phyloP scores from a whole-genome alignment of 2,113 vertebrate species.

The Loxodonta africana region DNA sequence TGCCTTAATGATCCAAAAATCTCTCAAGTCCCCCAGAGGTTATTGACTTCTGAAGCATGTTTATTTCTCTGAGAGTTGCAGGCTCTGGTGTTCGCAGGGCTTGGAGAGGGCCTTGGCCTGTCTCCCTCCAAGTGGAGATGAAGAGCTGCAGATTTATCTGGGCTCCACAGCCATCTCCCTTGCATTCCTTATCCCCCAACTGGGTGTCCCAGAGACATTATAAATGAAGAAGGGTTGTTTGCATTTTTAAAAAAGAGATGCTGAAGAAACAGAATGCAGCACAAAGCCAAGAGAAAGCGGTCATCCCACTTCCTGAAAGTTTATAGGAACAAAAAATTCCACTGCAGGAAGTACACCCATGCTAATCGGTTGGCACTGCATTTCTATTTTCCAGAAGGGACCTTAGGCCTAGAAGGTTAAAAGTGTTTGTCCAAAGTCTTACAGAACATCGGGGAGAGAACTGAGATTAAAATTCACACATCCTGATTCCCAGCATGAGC shows the following conservation, averaged over 20 bases:
- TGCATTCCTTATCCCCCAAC: conserved; percentile 27
- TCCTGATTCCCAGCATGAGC: neutral
- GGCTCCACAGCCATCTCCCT: neutral
- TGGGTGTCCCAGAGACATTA: conserved; percentile 40
- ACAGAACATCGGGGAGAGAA: neutral
- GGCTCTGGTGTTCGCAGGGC: neutral
- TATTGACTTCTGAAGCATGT: conserved; percentile 23
- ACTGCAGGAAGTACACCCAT: neutral
- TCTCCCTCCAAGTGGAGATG: conserved; percentile 33
- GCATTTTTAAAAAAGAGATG: neutral
- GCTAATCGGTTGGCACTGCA: neutral
- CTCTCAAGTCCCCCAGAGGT: conserved; percentile 36
- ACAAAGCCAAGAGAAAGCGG: neutral
- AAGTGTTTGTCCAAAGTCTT: neutral
- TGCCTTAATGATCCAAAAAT: conserved; percentile 40
- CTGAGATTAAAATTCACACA: neutral
- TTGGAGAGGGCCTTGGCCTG: neutral
- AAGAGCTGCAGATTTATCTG: conserved; percentile 54
- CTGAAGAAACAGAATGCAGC: conserved; percentile 53
- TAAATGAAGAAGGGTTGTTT: conserved; percentile 27
- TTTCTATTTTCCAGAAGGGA: neutral
- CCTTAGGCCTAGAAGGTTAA: neutral
- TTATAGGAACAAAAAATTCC: neutral
- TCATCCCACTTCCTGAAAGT: neutral
- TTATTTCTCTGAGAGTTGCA: conserved; percentile 69